Base-by-base conservation (phyloP, 2,888 invertebrate genomes). In the Petrolisthes cinctipes region DNA sequence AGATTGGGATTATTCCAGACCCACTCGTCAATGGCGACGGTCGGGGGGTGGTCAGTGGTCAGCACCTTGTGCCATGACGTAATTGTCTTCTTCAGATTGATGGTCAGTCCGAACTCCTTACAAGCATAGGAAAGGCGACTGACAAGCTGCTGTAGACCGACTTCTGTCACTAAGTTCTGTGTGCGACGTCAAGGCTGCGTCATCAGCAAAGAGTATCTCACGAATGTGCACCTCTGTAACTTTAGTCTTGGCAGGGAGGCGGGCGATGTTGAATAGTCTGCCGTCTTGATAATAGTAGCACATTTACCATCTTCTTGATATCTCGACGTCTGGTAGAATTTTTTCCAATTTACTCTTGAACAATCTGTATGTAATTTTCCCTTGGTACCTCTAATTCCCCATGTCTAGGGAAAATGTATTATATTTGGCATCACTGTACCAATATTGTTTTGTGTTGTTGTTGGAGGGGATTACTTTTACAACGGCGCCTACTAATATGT, bases 81-180 rank as follows among this genome's bases (percentile, higher is more conserved):
- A n/a, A n/a, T 76, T 5, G 79, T 86, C 57, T 86, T 86, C 82
- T 56, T 83, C 17, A 83, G 37, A n/a, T 68, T 86, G 82, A 83
- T 82, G 37, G 51, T 79, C 51, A 83, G 83, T 5, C 79, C 66
- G 20, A 86, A 83, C 11, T 83, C 78, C 37, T 66, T 66, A 23
- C 86, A 83, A 56, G 86, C 86, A 1, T 5, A 4, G 3, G 82
- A 0, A 53, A 82, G 76, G 4, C 54, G 1, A 83, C 53, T 51
- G 3, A 83, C 76, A 1, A 86, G 82, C 9, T 5, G 11, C 71
- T 83, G 79, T 6, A 86, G 79, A 1, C n/a, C n/a, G n/a, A n/a
- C n/a, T n/a, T n/a, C n/a, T n/a, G n/a, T n/a, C n/a, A n/a, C 61
- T n/a, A 4, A 7, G 1, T 56, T 76, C 53, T 0, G 53, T 78